Conservation (phyloP, 2,113 vertebrate species). For the Eolophus roseicapilla region DNA sequence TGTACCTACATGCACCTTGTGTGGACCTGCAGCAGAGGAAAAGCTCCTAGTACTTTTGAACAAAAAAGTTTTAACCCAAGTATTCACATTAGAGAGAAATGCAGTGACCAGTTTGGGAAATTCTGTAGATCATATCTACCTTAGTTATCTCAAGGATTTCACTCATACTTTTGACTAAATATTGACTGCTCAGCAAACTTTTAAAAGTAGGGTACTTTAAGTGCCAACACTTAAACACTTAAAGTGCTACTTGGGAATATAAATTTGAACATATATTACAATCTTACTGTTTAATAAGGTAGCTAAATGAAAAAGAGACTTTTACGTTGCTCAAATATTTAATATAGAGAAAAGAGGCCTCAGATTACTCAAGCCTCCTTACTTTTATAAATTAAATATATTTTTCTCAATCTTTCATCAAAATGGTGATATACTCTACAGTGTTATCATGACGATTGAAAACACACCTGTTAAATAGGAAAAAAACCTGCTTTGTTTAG, state of each 20-base stretch:
- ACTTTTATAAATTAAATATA: background rate
- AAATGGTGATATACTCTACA: background rate
- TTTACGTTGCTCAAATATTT: background rate
- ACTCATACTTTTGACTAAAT: background rate
- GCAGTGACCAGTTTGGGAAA: background rate
- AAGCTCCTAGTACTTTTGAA: background rate
- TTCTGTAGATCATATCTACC: background rate
- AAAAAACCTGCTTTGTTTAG: background rate
- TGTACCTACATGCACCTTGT: background rate
- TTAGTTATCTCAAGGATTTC: background rate
- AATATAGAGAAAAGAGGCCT: background rate
- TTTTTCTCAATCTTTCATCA: background rate
- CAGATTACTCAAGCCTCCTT: background rate
- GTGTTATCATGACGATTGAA: background rate
- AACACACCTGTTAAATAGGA: background rate
- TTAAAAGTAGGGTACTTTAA: background rate
- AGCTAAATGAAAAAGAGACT: background rate
- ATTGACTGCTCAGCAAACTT: background rate
- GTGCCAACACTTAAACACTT: background rate
- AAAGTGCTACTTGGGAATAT: background rate
- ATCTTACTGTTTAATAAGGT: background rate
- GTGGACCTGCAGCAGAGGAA: background rate
- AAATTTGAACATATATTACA: background rate
- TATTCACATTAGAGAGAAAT: background rate
- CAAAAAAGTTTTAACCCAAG: background rate